Base-by-base conservation (phyloP, 2,113 vertebrate species). In the Rhea pennata region DNA sequence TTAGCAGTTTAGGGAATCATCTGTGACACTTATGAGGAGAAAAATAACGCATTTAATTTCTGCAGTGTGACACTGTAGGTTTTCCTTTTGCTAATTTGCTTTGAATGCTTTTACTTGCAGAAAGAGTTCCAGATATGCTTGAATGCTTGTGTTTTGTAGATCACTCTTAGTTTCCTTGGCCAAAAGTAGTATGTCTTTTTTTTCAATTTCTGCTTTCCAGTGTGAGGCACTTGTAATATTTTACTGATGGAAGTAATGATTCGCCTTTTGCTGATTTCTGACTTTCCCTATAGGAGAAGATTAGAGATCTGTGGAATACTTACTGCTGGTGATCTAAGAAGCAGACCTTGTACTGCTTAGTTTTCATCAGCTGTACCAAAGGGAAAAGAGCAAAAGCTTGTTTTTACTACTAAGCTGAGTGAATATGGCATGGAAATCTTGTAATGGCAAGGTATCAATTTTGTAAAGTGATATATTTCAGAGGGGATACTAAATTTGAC, bases 391-490 rank as follows among this genome's bases (percentile, higher is more conserved):
- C 78, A 96, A 97, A 94, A 82, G 53, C 94, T 96, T 92, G 87
- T 92, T 94, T 95, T 95, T 95, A 88, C 81, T 96, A 93, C 83
- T 91, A 92, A 77, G 91, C 95, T 97, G 86, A 91, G 92, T 67
- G 95, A 85, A 92, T 96, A 84, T 77, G 64, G 96, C 64, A 5
- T 95, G 66, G 87, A 97, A 95, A 95, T 94, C 82, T 90, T 93
- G 82, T 91, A 92, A 90, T 95, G 93, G 91, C 80, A 94, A 94
- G 92, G 86, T 95, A 98, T 93, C 97, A 97, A 7, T 97, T 97
- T 95, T 96, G 84, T 95, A 76, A 96, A 97, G 94, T 97, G 96
- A 98, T 98, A 51, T 96, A 97, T 98, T 98, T 97, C 92, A 95
- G 92, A 93, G 79, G 71, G 79, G 96, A 91, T 95, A 91, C 89